A percentile compares a stretch with the other conserved stretches of the same genome.
Conservation (phyloP, 2,888 invertebrate species). For the Bunonema sp. region DNA sequence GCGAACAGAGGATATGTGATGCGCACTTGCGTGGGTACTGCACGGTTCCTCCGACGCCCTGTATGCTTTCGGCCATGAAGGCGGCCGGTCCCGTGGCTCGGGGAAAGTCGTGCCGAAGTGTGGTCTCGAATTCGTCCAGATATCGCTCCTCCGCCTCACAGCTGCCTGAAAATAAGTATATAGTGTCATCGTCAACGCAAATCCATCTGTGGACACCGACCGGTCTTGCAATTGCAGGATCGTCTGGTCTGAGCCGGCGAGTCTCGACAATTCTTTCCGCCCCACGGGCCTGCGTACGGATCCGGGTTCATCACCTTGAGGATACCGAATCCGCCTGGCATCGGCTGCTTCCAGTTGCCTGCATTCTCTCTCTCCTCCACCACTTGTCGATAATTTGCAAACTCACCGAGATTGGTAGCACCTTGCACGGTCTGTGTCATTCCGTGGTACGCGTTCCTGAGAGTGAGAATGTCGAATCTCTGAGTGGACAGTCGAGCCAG, state of each 20-base stretch:
- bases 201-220: conserved; percentile 7
- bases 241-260: conserved; percentile 55
- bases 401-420: conserved; percentile 58
- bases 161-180: too few species aligned
- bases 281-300: conserved; percentile 74
- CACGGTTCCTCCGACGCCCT: conserved; percentile 78
- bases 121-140: conserved; percentile 64
- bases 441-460: conserved; percentile 78
- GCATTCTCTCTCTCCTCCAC: background rate
- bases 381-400: background rate
- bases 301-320: conserved; percentile 72
- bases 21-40: conserved; percentile 59
- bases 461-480: conserved; percentile 63
- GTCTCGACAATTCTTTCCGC: conserved; percentile 71
- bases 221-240: conserved; percentile 55
- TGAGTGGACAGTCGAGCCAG: conserved; percentile 71
- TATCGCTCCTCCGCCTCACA: conserved; percentile 52
- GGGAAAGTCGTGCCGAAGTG: conserved; percentile 64
- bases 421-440: conserved; percentile 71
- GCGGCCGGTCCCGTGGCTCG: conserved; percentile 58
- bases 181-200: background rate
- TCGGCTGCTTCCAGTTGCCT: conserved; percentile 58
- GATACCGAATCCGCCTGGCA: conserved; percentile 33
- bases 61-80: conserved; percentile 83
- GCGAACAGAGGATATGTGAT: background rate